Conservation (phyloP, 2,888 invertebrate species). For the Salpingus planirostris region DNA sequence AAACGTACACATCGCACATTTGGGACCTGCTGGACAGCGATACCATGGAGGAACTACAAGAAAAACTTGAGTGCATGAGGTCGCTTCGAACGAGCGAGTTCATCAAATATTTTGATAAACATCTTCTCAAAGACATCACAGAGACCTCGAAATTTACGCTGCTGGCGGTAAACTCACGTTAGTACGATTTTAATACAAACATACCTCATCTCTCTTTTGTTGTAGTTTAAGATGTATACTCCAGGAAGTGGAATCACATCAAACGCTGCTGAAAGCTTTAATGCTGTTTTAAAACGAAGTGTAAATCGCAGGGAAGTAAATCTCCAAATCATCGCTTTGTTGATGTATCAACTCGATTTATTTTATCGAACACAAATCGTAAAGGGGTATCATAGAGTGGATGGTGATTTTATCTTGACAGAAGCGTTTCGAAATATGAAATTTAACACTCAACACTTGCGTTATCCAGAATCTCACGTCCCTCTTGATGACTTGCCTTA, state of each 20-base stretch:
- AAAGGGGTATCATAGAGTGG: too few relatives aligned
- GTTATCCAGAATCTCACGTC: too few relatives aligned
- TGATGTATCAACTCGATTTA: not conserved
- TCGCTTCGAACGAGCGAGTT: not conserved
- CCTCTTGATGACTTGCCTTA: too few relatives aligned
- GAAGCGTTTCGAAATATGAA: too few relatives aligned
- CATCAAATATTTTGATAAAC: not conserved
- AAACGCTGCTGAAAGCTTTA: too few relatives aligned
- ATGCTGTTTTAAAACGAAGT: not conserved
- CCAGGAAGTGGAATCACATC: not conserved
- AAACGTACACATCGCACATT: not conserved
- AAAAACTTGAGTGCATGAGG: not conserved
- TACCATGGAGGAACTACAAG: not conserved
- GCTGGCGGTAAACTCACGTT: not conserved
- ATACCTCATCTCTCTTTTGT: too few relatives aligned
- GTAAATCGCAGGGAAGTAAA: not conserved
- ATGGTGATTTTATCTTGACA: too few relatives aligned
- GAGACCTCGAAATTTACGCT: not conserved
- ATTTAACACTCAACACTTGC: too few relatives aligned
- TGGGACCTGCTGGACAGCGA: not conserved
- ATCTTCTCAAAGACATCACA: not conserved
- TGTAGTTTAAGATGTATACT: too few relatives aligned
- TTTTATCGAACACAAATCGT: not conserved
- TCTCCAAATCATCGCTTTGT: not conserved
- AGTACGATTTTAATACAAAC: not conserved